Evolutionary conservation across 2,888 invertebrate species (phyloP).

Genomic region (Galeopsomyia nigrocyanea): DNA sequence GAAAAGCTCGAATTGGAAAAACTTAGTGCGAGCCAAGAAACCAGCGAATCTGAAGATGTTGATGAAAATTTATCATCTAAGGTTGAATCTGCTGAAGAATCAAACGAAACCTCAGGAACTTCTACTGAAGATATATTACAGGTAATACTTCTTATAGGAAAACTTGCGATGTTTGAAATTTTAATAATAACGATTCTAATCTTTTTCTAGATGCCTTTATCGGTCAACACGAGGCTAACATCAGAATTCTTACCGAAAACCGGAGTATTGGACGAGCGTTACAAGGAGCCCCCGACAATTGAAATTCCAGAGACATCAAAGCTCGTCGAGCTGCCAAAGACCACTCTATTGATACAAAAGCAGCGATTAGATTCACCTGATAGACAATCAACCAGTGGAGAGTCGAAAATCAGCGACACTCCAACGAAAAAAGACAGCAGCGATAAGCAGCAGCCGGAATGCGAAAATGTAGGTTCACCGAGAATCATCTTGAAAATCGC

Average conservation of each 20-base stretch:
- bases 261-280: slow-evolving; percentile 62
- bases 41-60: not conserved
- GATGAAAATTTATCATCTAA: slow-evolving; percentile 24
- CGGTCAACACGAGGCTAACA: slow-evolving; percentile 11
- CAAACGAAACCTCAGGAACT: slow-evolving; percentile 4
- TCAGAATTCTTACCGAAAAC: slow-evolving; percentile 58
- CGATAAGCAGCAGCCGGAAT: slow-evolving; percentile 38
- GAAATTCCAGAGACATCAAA: slow-evolving; percentile 59
- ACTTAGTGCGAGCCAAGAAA: slow-evolving; percentile 37
- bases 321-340: not conserved
- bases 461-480: slow-evolving; percentile 65
- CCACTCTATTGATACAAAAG: slow-evolving; percentile 19
- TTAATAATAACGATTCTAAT: not conserved
- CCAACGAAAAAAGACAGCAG: slow-evolving; percentile 57
- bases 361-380: slow-evolving; percentile 57
- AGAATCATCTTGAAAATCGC: slow-evolving; percentile 66
- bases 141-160: slow-evolving; percentile 12
- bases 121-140: slow-evolving; percentile 6
- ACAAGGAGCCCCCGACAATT: slow-evolving; percentile 64
- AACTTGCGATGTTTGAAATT: not conserved
- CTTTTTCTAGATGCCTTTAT: slow-evolving; percentile 17
- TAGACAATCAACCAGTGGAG: slow-evolving; percentile 50
- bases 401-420: slow-evolving; percentile 57
- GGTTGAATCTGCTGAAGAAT: slow-evolving; percentile 8
- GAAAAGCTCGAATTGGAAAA: slow-evolving; percentile 48